These are phyloP conservation scores for Caenorhabditis wallacei DNA, from an alignment of 2,888 invertebrate species.

Conservation along the genomic window DNA sequence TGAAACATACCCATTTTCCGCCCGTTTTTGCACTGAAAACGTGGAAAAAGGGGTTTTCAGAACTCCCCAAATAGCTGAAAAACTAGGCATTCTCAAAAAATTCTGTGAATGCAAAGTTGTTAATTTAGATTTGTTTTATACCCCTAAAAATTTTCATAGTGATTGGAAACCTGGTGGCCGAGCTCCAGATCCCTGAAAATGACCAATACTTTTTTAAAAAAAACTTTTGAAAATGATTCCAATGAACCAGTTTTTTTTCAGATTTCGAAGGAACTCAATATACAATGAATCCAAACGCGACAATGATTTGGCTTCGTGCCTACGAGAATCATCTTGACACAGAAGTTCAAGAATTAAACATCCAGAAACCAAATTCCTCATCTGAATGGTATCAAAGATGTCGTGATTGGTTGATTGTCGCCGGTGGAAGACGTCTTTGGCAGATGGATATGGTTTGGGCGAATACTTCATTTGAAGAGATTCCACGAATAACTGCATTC, in stretches of 20 bases:
- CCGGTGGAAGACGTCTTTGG: constrained; percentile 81
- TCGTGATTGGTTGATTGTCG: constrained; percentile 80
- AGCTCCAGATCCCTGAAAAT: too few species aligned
- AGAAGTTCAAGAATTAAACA: constrained; percentile 71
- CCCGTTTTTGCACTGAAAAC: too few species aligned
- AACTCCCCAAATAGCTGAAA: too few species aligned
- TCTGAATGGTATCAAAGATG: constrained; percentile 79
- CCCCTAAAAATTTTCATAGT: too few species aligned
- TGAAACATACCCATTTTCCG: too few species aligned
- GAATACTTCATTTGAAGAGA: constrained; percentile 41
- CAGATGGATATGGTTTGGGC: constrained; percentile 82
- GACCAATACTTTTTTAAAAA: too few species aligned
- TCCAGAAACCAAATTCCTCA: constrained; percentile 74
- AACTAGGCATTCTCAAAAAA: too few species aligned
- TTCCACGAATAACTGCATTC: constrained; percentile 76
- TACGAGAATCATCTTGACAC: constrained; percentile 77
- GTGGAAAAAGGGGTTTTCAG: too few species aligned
- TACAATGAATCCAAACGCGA: constrained; percentile 82
- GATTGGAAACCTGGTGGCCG: too few species aligned
- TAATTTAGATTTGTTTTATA: too few species aligned
- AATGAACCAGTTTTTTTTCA: constrained; percentile 19
- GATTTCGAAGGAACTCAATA: constrained; percentile 78
- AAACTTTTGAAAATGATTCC: background rate
- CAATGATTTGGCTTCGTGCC: constrained; percentile 82
- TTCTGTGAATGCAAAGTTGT: too few species aligned